Percentiles rank a stretch among this genome's conserved stretches.
Evolutionary conservation across 2,797 vertebrate species (phyloP).

Genomic region (Pagetopsis macropterus): DNA sequence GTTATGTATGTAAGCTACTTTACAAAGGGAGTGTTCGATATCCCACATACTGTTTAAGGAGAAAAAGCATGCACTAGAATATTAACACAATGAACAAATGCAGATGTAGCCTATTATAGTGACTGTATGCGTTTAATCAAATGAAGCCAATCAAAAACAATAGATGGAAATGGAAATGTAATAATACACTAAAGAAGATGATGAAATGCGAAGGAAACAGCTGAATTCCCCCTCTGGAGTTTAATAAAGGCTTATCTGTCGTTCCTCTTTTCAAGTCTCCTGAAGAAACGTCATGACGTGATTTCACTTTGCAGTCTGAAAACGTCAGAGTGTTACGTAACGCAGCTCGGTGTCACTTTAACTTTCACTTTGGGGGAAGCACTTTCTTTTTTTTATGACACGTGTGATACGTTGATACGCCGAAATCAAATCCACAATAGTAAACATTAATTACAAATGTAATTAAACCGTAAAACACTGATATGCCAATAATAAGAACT

Average conservation of each 20-base stretch:
- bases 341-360: constrained; percentile 6
- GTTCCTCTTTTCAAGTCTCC: not conserved
- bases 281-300: not conserved
- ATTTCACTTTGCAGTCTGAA: not conserved
- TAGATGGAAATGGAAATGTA: not conserved
- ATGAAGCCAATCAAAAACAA: not conserved
- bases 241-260: not conserved
- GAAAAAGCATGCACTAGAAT: not conserved
- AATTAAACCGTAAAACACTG: not conserved
- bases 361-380: constrained; percentile 5
- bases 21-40: not conserved
- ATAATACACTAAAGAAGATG: not conserved
- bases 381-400: not conserved
- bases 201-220: not conserved
- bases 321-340: not conserved
- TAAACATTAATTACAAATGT: not conserved
- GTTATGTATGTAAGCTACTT: too few species aligned
- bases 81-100: not conserved
- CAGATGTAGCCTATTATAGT: not conserved
- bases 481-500: not conserved
- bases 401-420: not conserved
- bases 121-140: not conserved
- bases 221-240: not conserved
- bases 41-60: not conserved
- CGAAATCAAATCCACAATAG: not conserved